Base-by-base conservation (phyloP, 2,888 invertebrate genomes). In the Drosophila austrosaltans region DNA sequence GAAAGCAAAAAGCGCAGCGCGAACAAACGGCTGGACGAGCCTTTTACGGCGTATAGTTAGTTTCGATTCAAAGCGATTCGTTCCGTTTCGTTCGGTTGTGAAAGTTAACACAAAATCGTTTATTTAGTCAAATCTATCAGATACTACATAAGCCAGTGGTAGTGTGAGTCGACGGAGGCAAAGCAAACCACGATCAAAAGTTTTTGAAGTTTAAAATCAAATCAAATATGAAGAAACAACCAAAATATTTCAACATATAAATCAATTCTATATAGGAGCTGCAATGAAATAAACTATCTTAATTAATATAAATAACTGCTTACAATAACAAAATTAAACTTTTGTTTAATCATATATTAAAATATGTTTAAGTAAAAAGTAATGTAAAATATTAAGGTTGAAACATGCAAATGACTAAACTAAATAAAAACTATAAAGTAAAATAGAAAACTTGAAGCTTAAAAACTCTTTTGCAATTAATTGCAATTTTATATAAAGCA, bases 1-100 rank as follows among this genome's bases (percentile, higher is more conserved):
- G 82, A 75, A 78, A 78, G 76, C 82, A 75, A 73, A 62, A 53
- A 22, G 1, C 36, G 10, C 8, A 36, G 36, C 36, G 36, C 36
- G 36, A 36, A 2, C 2, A 8, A 36, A 48, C 48, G 48, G 25
- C 48, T 25, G 48, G 48, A 22, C 48, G 48, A 48, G 25, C 36
- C 36, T 8, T 36, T 36, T 8, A 25, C 25, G 25, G 12, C 48
- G 12, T 25, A 16, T 6, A 16, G 3, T 40, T 6, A 40, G 40
- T 40, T 48, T 48, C 48, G 22, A 44, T 66, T 57, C 25, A 53
- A 60, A 42, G 28, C 36, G 16, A n/a, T 53, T 12, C 56, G 32
- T 42, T 54, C 22, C 28, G 60, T 57, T 66, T 66, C 16, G 20
- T 42, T 53, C 61, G 30, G 8, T 58, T 59, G 36, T 28, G 16